Evolutionary conservation across 2,113 vertebrate species (phyloP).

Genomic region (Pygoscelis antarcticus): DNA sequence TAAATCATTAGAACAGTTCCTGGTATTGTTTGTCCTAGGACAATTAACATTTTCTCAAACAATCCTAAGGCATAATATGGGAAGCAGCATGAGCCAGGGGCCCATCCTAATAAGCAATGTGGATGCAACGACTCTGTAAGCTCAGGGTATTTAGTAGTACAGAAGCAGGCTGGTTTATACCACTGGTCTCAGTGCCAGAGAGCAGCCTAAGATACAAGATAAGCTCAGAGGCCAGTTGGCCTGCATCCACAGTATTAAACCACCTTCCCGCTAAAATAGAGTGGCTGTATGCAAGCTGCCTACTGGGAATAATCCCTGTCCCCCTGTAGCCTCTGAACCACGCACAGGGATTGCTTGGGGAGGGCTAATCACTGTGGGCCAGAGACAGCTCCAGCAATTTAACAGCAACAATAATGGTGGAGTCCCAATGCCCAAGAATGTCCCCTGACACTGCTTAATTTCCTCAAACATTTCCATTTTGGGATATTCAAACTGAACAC

Average conservation of each 20-base stretch:
- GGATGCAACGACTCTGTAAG: background rate
- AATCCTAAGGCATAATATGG: background rate
- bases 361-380: background rate
- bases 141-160: background rate
- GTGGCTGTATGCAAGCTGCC: background rate
- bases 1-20: background rate
- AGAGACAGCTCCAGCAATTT: background rate
- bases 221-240: background rate
- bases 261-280: background rate
- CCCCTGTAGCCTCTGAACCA: background rate
- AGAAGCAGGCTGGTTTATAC: background rate
- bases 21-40: background rate
- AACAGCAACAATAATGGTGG: background rate
- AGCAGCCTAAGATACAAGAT: background rate
- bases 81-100: background rate
- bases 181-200: background rate
- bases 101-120: background rate
- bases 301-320: background rate
- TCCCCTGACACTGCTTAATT: background rate
- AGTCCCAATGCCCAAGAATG: background rate
- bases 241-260: background rate
- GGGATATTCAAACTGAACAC: background rate
- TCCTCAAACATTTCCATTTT: background rate
- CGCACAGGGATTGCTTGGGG: fast-evolving
- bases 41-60: background rate